Base-by-base conservation (phyloP, 2,888 invertebrate genomes). In the Ophion costatus region DNA sequence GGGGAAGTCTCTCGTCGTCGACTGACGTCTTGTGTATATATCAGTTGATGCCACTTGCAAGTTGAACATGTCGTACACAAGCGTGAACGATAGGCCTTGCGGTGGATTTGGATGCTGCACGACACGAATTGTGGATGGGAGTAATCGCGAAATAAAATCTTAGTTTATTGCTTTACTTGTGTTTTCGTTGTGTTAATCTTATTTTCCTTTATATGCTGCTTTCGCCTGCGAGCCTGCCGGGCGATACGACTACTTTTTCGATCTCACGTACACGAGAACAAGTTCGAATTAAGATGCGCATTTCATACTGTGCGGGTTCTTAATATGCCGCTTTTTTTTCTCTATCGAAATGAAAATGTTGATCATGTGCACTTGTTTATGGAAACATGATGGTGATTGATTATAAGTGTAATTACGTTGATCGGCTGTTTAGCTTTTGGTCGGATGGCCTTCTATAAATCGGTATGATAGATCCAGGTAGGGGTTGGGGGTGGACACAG, bases 141-240 rank as follows among this genome's bases (percentile, higher is more conserved):
- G 51, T n/a, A 42, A 80, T 80, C 38, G 45, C 42, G 66, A 57
- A 66, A 45, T 29, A 42, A 66, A 80, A 80, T 73, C 57, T 67
- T 14, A 22, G 42, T 73, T 80, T 74, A 74, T 74, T 59, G 42
- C 22, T 51, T 51, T 67, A 20, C 29, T 73, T 57, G 73, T 73
- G n/a, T 17, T 71, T 61, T 61, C 57, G 24, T 45, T 45, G n/a
- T 29, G 20, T 24, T 51, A 42, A 20, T 63, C 42, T 63, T 51
- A 20, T 69, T 24, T 17, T 14, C 24, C 5, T 29, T 29, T 3
- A 24, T 14, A 5, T 17, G 11, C 59, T 59, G 14, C 0, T 17
- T 22, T 22, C 22, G 17, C 20, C 29, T 29, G 51, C 51, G 14
- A 42, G 38, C 33, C 42, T 70, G 17, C 51, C 29, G 17, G 6